phyloP scores from a whole-genome alignment of 2,888 invertebrate species.

The Syrphus vitripennis region DNA sequence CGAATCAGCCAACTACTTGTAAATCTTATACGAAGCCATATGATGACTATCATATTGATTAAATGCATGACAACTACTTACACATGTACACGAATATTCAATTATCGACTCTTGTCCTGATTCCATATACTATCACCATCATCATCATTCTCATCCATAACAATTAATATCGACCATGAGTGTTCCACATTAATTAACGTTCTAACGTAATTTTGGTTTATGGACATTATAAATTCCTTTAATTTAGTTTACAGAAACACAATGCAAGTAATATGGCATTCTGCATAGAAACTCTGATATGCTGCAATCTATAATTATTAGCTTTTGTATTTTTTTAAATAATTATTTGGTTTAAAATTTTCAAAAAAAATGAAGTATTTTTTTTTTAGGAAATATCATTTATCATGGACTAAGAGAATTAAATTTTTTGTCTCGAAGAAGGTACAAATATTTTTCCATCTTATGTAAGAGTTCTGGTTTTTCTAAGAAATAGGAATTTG shows the following conservation, averaged over 20 bases:
- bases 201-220: conserved; percentile 27
- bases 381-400: no score
- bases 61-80: background rate
- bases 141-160: background rate
- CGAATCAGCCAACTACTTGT: background rate
- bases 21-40: background rate
- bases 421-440: no score
- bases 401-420: no score
- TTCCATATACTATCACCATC: background rate
- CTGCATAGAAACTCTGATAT: background rate
- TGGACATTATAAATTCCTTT: background rate
- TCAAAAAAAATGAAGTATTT: no score
- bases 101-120: conserved; percentile 10
- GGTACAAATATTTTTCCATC: no score
- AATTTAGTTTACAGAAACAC: background rate
- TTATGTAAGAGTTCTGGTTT: no score
- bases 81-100: conserved; percentile 22
- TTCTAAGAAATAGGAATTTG: no score
- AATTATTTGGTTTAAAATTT: no score
- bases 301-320: background rate
- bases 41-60: background rate
- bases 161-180: conserved; percentile 2
- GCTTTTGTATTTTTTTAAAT: no score
- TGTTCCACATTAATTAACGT: conserved; percentile 24
- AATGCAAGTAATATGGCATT: background rate